Percentiles rank a stretch among this genome's conserved stretches.
phyloP scores from a whole-genome alignment of 30 jellyfish, hydroid and myxozoan species.

The Aurelia aurita complex sp. Pacific region DNA sequence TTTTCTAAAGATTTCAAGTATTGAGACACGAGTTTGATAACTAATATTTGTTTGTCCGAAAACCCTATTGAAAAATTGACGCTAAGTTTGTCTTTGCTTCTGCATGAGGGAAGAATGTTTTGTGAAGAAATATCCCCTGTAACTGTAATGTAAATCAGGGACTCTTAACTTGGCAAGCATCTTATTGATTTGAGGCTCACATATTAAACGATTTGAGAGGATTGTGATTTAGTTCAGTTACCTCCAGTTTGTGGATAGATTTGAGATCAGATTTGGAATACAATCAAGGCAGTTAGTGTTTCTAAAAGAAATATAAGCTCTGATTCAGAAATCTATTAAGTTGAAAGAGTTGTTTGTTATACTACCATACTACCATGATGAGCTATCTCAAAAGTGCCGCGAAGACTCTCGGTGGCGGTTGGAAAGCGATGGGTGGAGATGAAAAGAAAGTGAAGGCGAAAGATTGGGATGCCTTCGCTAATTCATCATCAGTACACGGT shows the following conservation, averaged over 20 bases:
- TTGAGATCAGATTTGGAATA: not conserved
- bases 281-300: not conserved
- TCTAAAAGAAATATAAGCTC: too few relatives aligned
- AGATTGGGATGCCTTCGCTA: constrained; percentile 67
- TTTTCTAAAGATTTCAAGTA: too few relatives aligned
- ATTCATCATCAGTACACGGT: constrained; percentile 66
- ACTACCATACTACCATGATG: not conserved
- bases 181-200: not conserved
- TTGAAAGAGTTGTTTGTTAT: too few relatives aligned
- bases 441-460: constrained; percentile 19
- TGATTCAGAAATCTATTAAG: too few relatives aligned
- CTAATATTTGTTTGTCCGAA: too few relatives aligned
- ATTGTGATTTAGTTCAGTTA: not conserved
- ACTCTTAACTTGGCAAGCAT: not conserved
- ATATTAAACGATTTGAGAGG: not conserved
- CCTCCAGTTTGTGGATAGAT: too few relatives aligned
- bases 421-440: not conserved
- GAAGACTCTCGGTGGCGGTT: not conserved
- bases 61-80: too few relatives aligned
- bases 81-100: too few relatives aligned
- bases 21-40: too few relatives aligned
- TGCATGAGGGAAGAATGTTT: too few relatives aligned
- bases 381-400: not conserved
- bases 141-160: not conserved
- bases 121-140: not conserved